Percentiles rank a stretch among this genome's conserved stretches.
Evolutionary conservation across 2,113 vertebrate genomes (phyloP).

Genomic region (Formicarius rufipectus): DNA sequence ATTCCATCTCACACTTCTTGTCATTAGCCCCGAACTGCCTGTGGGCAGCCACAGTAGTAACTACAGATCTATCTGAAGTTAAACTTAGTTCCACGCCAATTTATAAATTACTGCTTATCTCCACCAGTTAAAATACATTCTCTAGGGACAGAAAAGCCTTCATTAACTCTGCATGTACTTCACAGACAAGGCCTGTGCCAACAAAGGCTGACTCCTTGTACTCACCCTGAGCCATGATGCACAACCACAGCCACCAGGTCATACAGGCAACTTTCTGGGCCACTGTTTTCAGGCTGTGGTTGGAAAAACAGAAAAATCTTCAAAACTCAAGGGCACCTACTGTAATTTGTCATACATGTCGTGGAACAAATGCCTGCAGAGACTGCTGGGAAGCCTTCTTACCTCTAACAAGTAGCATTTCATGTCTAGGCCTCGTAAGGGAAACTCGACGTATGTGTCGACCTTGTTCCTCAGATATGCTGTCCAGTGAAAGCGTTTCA

Average conservation of each 20-base stretch:
- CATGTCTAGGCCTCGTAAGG: conserved; percentile 91
- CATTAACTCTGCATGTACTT: background rate
- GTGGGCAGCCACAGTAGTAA: background rate
- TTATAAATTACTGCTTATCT: background rate
- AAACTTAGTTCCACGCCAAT: background rate
- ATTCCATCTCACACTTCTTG: background rate
- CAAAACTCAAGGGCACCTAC: background rate
- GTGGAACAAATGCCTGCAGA: background rate
- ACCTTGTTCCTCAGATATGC: conserved; percentile 97
- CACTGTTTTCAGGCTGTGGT: conserved; percentile 86
- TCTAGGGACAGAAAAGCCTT: background rate
- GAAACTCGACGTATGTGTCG: conserved; percentile 96
- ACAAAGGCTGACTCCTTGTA: background rate
- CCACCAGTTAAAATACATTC: background rate
- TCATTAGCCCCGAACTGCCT: background rate
- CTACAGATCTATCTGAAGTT: background rate
- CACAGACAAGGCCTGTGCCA: background rate
- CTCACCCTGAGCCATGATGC: conserved; percentile 97
- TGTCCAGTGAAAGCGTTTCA: conserved; percentile 98
- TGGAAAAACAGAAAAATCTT: background rate
- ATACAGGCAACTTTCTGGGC: conserved; percentile 88
- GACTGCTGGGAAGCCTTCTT: background rate
- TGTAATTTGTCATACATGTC: background rate
- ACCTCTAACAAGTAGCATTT: conserved; percentile 95
- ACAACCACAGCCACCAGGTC: conserved; percentile 95